Base-by-base conservation (phyloP, 2,888 invertebrate genomes). In the Lasius platythorax region DNA sequence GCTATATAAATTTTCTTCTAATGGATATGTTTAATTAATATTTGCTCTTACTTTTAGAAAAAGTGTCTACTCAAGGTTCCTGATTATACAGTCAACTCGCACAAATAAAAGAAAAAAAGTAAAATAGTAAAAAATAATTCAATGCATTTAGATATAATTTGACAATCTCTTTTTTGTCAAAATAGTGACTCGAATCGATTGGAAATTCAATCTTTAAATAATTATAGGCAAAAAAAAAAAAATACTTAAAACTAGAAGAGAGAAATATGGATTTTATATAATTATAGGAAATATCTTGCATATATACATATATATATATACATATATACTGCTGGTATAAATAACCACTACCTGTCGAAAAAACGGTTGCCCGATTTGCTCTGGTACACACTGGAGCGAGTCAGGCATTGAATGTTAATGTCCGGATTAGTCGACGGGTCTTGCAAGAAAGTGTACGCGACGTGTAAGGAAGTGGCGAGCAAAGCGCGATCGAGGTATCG, bases 401-500 rank as follows among this genome's bases (percentile, higher is more conserved):
- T 79, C 79, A 61, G 58, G 58, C 58, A 61, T 79, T 72, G 72
- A 61, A 79, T 79, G 72, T 79, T 79, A 79, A 79, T 70, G 70
- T 43, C 4, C 58, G 70, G 79, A 79, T 79, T 79, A 61, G 61
- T 67, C 53, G 50, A 50, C 40, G 56, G 37, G 23, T 23, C 72
- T 58, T 8, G 43, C 46, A 46, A 63, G 82, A 81, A 87, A 85
- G 82, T 63, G 68, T 73, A 84, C 64, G 67, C 81, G 78, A 67
- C 76, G 66, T 88, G 81, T 84, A 43, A 83, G 83, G 83, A 82
- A 88, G 76, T 76, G 78, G 84, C 83, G 83, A 84, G 84, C 84
- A 87, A 87, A 82, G 86, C 87, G 82, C 81, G 84, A 88, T 89
- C 87, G 84, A 23, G 58, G 86, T 88, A 89, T 87, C 87, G 82